Percentiles rank a stretch among this genome's conserved stretches.
Conservation (phyloP, 1,140 invertebrate genomes). For the Hermetia illucens region DNA sequence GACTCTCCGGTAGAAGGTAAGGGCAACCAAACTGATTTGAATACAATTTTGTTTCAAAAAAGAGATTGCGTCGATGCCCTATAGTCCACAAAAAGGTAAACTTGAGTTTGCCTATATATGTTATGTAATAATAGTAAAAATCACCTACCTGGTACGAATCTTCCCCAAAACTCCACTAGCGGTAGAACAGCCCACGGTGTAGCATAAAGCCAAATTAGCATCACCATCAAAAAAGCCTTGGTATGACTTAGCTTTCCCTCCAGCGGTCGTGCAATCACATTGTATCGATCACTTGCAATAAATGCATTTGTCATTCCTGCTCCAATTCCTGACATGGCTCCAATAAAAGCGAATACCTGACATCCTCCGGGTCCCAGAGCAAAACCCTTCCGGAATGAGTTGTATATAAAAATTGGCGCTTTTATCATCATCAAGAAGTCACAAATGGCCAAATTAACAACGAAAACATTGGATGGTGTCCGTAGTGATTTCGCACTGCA, state of each 20-base stretch:
- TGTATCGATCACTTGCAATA: slow-evolving; percentile 35
- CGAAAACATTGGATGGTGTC: slow-evolving; percentile 82
- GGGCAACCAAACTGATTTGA: too few species aligned
- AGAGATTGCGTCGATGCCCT: too few species aligned
- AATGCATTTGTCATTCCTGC: slow-evolving; percentile 59
- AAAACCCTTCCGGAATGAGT: slow-evolving; percentile 65
- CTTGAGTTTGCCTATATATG: too few species aligned
- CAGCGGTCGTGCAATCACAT: slow-evolving; percentile 67
- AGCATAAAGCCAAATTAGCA: slow-evolving; percentile 59
- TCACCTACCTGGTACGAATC: slow-evolving; percentile 56
- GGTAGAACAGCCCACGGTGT: slow-evolving; percentile 69
- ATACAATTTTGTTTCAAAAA: too few species aligned
- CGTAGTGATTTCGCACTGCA: slow-evolving; percentile 64
- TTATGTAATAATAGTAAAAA: too few species aligned
- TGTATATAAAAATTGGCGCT: slow-evolving; percentile 75
- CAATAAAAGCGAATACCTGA: slow-evolving; percentile 62
- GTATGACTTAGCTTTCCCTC: slow-evolving; percentile 61
- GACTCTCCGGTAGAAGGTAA: too few species aligned
- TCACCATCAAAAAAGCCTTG: slow-evolving; percentile 58
- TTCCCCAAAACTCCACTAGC: slow-evolving; percentile 61
- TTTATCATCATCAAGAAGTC: slow-evolving; percentile 83
- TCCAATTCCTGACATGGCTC: slow-evolving; percentile 63
- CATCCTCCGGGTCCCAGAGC: slow-evolving; percentile 56
- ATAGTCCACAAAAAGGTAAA: too few species aligned
- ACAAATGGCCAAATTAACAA: slow-evolving; percentile 72